Base-by-base conservation (phyloP, 2,888 invertebrate species). In the Melitaea athalia region DNA sequence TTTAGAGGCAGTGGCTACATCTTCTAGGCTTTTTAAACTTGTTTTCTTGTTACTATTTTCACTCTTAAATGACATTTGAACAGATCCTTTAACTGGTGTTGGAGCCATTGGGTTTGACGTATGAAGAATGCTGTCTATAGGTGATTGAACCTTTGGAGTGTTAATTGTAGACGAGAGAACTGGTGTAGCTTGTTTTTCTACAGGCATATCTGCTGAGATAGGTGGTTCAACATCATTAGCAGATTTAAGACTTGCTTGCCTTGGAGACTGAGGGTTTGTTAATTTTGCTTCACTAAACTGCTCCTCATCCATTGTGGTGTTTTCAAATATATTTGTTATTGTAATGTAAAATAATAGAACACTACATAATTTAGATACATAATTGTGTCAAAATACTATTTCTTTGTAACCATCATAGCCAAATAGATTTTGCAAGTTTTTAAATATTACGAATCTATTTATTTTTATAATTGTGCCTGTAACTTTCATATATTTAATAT, bases 351-450 rank as follows among this genome's bases (percentile, higher is more conserved):
- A 67, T 64, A 69, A 69, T 49, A 31, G 14, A 17, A 64, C 59
- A 69, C 67, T 69, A 73, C 74, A 75, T 74, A 68, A 71, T 75
- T 72, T 70, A 49, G 57, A 49, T 59, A 63, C 63, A 66, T 60
- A 53, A 49, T 5, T 59, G n/a, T 59, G 8, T 49, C 47, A 49
- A 49, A 49, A n/a, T 49, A 49, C 2, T 49, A 64, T 42, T 17
- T 45, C 8, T 15, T 43, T 24, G 12, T 45, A 57, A 14, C 64
- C 63, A 67, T 64, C 89, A 85, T 85, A 79, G 80, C 89, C 87
- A 64, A 76, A 73, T 80, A 69, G 89, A 88, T 82, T 79, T 61
- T 12, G 14, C 33, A 60, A 62, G 11, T 6, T n/a, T 49, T 49
- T n/a, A 49, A 49, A 52, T 62, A 61, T 43, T 15, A 59, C 65